Evolutionary conservation across 2,113 vertebrate genomes (phyloP).

Genomic region (Phrynosoma blainvillii): DNA sequence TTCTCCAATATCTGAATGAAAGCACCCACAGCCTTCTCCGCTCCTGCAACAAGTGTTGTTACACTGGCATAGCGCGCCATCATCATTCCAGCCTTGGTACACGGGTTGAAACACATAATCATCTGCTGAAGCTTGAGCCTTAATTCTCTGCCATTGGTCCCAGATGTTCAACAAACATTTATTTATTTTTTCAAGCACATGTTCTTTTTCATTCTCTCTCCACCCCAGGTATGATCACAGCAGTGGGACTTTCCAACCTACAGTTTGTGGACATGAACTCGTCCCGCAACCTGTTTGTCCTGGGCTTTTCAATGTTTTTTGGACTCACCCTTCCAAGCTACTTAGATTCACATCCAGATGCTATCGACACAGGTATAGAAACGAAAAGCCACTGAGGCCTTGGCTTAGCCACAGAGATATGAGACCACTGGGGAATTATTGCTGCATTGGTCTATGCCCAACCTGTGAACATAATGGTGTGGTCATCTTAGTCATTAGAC

Average conservation of each 20-base stretch:
- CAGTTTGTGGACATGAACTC: constrained; percentile 97
- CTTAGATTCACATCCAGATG: constrained; percentile 84
- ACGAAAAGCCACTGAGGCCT: fast-evolving
- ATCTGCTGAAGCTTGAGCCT: not conserved
- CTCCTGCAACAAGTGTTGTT: too few relatives aligned
- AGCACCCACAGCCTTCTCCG: too few relatives aligned
- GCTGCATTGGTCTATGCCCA: too few relatives aligned
- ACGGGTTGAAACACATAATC: not conserved
- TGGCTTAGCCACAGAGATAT: not conserved
- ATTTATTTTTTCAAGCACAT: not conserved
- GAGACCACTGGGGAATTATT: not conserved
- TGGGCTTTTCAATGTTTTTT: constrained; percentile 96
- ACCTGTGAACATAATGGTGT: not conserved
- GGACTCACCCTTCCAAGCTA: constrained; percentile 91
- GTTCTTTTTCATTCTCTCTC: not conserved
- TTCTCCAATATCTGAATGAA: too few relatives aligned
- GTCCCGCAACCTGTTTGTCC: constrained; percentile 94
- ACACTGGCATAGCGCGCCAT: too few relatives aligned
- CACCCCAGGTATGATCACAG: constrained; percentile 93
- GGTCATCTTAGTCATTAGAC: not conserved
- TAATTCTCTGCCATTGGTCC: not conserved
- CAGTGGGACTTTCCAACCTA: constrained; percentile 94
- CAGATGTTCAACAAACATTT: not conserved
- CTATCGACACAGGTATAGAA: constrained; percentile 85
- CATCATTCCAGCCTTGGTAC: too few relatives aligned